A percentile compares a stretch with the other conserved stretches of the same genome.
phyloP scores from a whole-genome alignment of 64 coral and sea anemone genomes.

The Stylophora pistillata region DNA sequence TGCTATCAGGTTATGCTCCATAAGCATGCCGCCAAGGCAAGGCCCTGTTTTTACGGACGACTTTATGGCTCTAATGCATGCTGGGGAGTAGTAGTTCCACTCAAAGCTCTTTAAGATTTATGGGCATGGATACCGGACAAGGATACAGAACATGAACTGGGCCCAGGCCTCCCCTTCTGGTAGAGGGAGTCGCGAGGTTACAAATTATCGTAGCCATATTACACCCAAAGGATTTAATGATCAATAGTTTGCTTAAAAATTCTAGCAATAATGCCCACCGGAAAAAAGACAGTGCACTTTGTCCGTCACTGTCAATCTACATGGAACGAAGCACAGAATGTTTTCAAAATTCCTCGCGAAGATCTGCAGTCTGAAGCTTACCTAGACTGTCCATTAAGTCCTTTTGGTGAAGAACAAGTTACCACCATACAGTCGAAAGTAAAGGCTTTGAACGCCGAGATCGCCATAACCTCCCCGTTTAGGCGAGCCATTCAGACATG shows the following conservation, averaged over 20 bases:
- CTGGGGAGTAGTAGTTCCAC: no score
- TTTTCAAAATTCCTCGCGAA: not conserved
- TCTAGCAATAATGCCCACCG: not conserved
- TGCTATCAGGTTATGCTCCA: no score
- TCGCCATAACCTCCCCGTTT: slow-evolving; percentile 54
- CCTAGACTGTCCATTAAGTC: slow-evolving; percentile 17
- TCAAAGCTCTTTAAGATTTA: no score
- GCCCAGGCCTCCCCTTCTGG: no score
- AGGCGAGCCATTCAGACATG: slow-evolving; percentile 54
- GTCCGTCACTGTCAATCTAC: slow-evolving; percentile 54
- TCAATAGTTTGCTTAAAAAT: not conserved
- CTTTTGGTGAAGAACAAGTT: slow-evolving; percentile 45
- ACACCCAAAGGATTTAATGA: no score
- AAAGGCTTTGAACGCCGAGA: slow-evolving; percentile 1
- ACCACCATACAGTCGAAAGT: slow-evolving; percentile 3
- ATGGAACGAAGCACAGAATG: slow-evolving; percentile 25
- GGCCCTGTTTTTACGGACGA: no score
- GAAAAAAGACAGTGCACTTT: slow-evolving; percentile 45
- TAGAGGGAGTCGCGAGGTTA: no score
- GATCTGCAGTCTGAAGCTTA: slow-evolving; percentile 15
- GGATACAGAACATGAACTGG: no score
- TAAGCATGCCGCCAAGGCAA: no score
- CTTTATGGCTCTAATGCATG: no score
- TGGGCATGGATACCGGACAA: no score
- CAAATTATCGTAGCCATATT: no score